These are phyloP conservation scores for Nannobrachium achirus DNA, from an alignment of 2,113 vertebrate species.

Conservation along the genomic window DNA sequence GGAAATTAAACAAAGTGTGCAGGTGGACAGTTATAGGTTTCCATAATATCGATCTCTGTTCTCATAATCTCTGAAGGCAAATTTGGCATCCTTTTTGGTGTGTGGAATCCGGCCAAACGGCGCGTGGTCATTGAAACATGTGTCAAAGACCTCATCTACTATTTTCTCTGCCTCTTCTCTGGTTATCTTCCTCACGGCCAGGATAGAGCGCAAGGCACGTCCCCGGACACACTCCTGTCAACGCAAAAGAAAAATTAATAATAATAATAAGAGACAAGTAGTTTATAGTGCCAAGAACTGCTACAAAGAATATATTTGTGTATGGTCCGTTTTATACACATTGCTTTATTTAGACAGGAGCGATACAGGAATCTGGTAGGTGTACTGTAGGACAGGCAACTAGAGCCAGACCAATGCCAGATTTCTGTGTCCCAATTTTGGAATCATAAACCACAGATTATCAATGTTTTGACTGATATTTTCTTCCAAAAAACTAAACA, in stretches of 20 bases:
- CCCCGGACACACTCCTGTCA: constrained; percentile 88
- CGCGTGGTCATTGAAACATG: constrained; percentile 92
- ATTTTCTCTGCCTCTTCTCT: constrained; percentile 86
- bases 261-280: background rate
- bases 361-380: too few relatives aligned
- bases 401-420: too few relatives aligned
- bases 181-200: constrained; percentile 91
- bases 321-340: too few relatives aligned
- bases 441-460: too few relatives aligned
- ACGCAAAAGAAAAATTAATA: background rate
- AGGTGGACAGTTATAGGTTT: constrained; percentile 83
- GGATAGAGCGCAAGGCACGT: constrained; percentile 90
- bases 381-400: too few relatives aligned
- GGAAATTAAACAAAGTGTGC: background rate
- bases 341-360: too few relatives aligned
- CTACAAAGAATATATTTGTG: too few relatives aligned
- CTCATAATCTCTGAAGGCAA: constrained; percentile 87
- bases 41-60: constrained; percentile 88
- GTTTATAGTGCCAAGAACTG: too few relatives aligned
- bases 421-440: too few relatives aligned
- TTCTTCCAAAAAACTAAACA: too few relatives aligned
- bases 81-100: constrained; percentile 83
- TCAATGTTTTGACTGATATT: too few relatives aligned
- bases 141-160: constrained; percentile 92
- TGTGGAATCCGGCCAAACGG: constrained; percentile 96